A percentile compares a stretch with the other conserved stretches of the same genome.
Evolutionary conservation across 2,888 invertebrate species (phyloP).

Genomic region (Machimus rusticus): DNA sequence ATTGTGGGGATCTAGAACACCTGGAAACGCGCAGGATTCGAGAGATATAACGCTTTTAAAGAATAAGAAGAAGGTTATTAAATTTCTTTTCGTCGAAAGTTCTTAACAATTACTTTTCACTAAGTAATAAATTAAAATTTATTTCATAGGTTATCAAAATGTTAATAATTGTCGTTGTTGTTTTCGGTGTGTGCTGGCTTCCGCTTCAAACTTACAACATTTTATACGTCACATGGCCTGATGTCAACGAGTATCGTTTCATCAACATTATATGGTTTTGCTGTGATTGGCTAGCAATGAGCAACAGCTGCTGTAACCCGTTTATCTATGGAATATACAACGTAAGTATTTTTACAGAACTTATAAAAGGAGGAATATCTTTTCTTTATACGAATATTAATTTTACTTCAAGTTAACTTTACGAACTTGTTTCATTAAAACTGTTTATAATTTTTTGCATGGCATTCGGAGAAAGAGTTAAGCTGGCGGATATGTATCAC

Average conservation of each 20-base stretch:
- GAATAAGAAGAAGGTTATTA: constrained; percentile 81
- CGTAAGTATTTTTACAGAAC: constrained; percentile 67
- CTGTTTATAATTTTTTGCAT: too few relatives aligned
- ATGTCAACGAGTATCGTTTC: constrained; percentile 77
- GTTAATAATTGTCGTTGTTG: constrained; percentile 82
- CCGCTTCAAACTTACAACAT: constrained; percentile 80
- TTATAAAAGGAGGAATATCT: neutral
- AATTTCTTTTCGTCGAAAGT: neutral
- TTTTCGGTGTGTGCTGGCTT: constrained; percentile 85
- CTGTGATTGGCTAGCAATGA: constrained; percentile 88
- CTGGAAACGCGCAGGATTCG: constrained; percentile 80
- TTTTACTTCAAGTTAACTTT: too few relatives aligned
- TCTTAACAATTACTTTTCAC: neutral
- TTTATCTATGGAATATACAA: constrained; percentile 91
- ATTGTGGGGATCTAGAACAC: constrained; percentile 80
- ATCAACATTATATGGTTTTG: constrained; percentile 88
- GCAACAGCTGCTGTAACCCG: constrained; percentile 89
- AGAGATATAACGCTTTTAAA: constrained; percentile 80
- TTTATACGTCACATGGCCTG: constrained; percentile 73
- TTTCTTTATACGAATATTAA: too few relatives aligned
- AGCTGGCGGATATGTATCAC: too few relatives aligned
- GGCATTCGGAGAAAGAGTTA: too few relatives aligned
- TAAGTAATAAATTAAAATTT: neutral
- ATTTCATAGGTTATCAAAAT: constrained; percentile 83
- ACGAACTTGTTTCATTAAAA: too few relatives aligned